A percentile compares a stretch with the other conserved stretches of the same genome.
Evolutionary conservation across 2,888 invertebrate species (phyloP).

Genomic region (Rhagonycha lutea): DNA sequence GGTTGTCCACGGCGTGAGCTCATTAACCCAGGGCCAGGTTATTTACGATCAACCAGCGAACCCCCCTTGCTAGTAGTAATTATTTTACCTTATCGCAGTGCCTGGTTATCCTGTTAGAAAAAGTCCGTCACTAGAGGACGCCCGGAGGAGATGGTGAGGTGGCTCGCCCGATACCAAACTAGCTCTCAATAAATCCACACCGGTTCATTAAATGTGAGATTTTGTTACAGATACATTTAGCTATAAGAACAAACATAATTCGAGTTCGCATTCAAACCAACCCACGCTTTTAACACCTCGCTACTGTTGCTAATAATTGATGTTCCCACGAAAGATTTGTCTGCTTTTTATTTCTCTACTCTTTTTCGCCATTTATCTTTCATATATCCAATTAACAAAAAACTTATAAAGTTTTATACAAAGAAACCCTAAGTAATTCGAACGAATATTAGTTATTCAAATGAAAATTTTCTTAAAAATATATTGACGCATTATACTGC

Average conservation of each 20-base stretch:
- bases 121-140: constrained; percentile 32
- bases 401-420: background rate
- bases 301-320: constrained; percentile 46
- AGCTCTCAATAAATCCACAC: constrained; percentile 38
- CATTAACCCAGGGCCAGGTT: constrained; percentile 45
- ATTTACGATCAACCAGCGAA: constrained; percentile 42
- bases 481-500: background rate
- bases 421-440: background rate
- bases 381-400: background rate
- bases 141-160: constrained; percentile 34
- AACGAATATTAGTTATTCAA: background rate
- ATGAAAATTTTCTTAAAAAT: background rate
- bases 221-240: constrained; percentile 52
- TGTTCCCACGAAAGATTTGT: constrained; percentile 38
- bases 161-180: constrained; percentile 39
- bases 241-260: constrained; percentile 53
- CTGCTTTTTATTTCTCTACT: constrained; percentile 18
- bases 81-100: constrained; percentile 44
- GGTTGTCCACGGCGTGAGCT: constrained; percentile 47
- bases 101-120: constrained; percentile 29
- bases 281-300: constrained; percentile 51
- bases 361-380: background rate
- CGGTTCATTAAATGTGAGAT: constrained; percentile 52
- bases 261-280: constrained; percentile 43
- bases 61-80: constrained; percentile 39